Base-by-base conservation (phyloP, 2,888 invertebrate species). In the Macrosiphum euphorbiae region DNA sequence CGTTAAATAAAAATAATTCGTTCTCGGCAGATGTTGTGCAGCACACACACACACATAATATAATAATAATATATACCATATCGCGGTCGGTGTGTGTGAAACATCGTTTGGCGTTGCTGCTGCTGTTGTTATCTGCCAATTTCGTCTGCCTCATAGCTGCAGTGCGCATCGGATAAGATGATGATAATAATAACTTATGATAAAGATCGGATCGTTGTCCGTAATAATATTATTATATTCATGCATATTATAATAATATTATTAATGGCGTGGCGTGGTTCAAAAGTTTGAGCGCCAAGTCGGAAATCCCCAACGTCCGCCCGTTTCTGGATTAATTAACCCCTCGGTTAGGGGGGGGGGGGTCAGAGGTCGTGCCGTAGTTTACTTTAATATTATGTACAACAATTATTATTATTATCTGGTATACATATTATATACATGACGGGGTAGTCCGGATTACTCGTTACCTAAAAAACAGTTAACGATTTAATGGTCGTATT, bases 1-100 rank as follows among this genome's bases (percentile, higher is more conserved):
- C 47, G 47, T 86, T 47, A 86, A 47, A 86, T 44, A 86, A 44
- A 86, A 86, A 86, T 86, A 86, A 86, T 50, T 50, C 87, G 87
- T 87, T 35, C 50, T 47, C 47, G 86, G 47, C 44, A 47, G 47
- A 86, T 78, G 78, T 78, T 78, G 78, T 78, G 78, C 20, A 47
- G 47, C 35, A 20, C 35, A 20, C 78, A 20, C 35, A 78, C 26
- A 8, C 58, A 26, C 26, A 55, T 26, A 58, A 55, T 24, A 24
- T 55, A 24, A 24, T 24, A 55, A 52, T 26, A 58, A 58, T 1
- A 35, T 41, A 78, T 78, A 78, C n/a, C 4, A 67, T 67, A 67
- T 78, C 20, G 7, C 35, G 35, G 35, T 78, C 78, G 35, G 20
- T 28, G 78, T 78, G 35, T 35, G 78, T 35, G 78, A 35, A 78